These are phyloP conservation scores for Mungos mungo DNA, from an alignment of 2,113 vertebrate species.

Conservation along the genomic window DNA sequence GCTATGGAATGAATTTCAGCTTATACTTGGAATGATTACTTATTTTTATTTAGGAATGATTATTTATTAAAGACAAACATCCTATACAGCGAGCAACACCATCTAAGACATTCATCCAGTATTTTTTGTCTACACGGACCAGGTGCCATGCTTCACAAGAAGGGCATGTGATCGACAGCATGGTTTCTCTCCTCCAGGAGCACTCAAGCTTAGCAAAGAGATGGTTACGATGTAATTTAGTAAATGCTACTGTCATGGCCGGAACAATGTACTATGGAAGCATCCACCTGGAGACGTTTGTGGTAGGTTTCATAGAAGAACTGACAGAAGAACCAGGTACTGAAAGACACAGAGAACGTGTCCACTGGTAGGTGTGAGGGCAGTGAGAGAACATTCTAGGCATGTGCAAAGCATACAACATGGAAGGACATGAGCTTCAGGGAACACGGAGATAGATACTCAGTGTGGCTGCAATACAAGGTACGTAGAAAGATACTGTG, in stretches of 20 bases:
- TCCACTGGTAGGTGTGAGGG: rapidly evolving
- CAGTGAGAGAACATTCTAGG: not conserved
- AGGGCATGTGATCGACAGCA: not conserved
- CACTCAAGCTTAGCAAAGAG: not conserved
- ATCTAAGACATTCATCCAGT: not conserved
- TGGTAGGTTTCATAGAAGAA: not conserved
- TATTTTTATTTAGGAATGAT: too few species aligned
- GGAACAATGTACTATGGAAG: not conserved
- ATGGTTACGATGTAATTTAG: not conserved
- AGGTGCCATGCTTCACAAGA: not conserved
- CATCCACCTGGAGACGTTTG: not conserved
- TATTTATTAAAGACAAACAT: not conserved
- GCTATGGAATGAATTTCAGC: not conserved
- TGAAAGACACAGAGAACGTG: not conserved
- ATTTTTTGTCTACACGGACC: not conserved
- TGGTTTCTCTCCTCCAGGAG: not conserved
- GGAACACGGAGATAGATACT: not conserved
- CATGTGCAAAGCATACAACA: not conserved
- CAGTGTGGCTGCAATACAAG: not conserved
- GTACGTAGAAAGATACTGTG: not conserved
- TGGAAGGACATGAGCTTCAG: not conserved
- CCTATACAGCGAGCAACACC: not conserved
- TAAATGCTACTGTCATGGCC: not conserved
- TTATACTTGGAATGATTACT: not conserved
- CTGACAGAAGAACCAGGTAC: not conserved